These are phyloP conservation scores for Nephotettix cincticeps DNA, from an alignment of 1,140 invertebrate genomes.

Conservation along the genomic window DNA sequence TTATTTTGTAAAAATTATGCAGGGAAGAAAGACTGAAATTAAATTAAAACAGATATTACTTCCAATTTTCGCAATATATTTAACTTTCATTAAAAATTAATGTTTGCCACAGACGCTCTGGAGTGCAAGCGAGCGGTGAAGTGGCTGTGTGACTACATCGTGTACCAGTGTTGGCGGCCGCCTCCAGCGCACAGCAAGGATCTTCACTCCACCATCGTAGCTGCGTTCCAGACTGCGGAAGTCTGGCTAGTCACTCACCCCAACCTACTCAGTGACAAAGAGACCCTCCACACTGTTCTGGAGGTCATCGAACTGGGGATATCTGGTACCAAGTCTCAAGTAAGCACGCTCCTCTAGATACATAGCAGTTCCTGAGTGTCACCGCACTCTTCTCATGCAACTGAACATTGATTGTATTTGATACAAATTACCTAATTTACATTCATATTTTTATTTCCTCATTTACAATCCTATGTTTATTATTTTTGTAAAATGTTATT, in stretches of 20 bases:
- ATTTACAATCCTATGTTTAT: too few relatives aligned
- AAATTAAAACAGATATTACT: too few relatives aligned
- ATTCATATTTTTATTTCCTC: too few relatives aligned
- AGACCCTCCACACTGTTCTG: constrained; percentile 87
- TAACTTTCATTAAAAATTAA: background rate
- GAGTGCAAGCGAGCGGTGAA: constrained; percentile 93
- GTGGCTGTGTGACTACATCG: constrained; percentile 97
- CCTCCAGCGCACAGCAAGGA: constrained; percentile 96
- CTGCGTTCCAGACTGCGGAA: constrained; percentile 88
- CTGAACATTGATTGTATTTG: too few relatives aligned
- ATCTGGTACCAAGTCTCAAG: constrained; percentile 86
- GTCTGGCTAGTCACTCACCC: constrained; percentile 91
- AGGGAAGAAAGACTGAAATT: too few relatives aligned
- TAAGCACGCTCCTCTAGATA: too few relatives aligned
- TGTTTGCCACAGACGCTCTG: constrained; percentile 63
- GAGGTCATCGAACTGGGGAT: constrained; percentile 98
- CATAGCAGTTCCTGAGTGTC: too few relatives aligned
- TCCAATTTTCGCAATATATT: background rate
- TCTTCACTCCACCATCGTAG: constrained; percentile 96
- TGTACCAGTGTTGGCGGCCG: constrained; percentile 92
- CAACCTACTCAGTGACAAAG: constrained; percentile 85
- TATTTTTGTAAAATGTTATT: too few relatives aligned
- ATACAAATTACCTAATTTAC: too few relatives aligned
- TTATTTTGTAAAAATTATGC: too few relatives aligned
- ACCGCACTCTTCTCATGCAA: too few relatives aligned